Conservation (phyloP, 2,888 invertebrate species). For the Drymonia ruficornis region DNA sequence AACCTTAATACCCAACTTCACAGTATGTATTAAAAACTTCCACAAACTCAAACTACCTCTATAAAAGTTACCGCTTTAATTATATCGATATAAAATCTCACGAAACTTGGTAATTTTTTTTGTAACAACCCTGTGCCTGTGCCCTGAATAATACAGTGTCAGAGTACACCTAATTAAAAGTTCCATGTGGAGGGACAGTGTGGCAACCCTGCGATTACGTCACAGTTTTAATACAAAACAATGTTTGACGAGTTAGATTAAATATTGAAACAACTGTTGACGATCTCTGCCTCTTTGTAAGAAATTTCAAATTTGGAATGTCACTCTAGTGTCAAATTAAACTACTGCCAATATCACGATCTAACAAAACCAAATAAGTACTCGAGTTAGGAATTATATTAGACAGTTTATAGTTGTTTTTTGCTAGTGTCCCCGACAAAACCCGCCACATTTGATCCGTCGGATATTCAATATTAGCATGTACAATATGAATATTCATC, state of each 20-base stretch:
- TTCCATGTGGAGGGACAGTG: slow-evolving; percentile 27
- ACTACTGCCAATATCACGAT: no score
- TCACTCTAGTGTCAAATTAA: no score
- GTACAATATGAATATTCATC: slow-evolving; percentile 33
- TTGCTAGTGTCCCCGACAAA: no score
- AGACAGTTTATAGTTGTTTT: no score
- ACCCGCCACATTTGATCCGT: no score
- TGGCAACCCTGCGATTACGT: slow-evolving; percentile 17
- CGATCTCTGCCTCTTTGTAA: no score
- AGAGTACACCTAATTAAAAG: slow-evolving; percentile 41
- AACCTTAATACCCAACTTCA: background rate
- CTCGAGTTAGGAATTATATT: no score
- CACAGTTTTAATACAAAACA: slow-evolving; percentile 6
- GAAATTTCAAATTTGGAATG: no score
- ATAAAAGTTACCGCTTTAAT: slow-evolving; percentile 3
- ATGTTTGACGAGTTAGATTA: background rate
- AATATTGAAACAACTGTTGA: no score
- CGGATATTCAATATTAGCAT: slow-evolving; percentile 10
- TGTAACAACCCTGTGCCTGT: slow-evolving; percentile 7
- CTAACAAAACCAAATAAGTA: no score
- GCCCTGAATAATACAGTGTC: slow-evolving; percentile 34
- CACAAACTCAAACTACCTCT: background rate
- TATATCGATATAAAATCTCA: slow-evolving; percentile 17
- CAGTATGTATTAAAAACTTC: background rate
- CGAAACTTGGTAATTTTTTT: slow-evolving; percentile 26